Evolutionary conservation across 2,888 invertebrate genomes (phyloP).

Genomic region (Andrena marginata): DNA sequence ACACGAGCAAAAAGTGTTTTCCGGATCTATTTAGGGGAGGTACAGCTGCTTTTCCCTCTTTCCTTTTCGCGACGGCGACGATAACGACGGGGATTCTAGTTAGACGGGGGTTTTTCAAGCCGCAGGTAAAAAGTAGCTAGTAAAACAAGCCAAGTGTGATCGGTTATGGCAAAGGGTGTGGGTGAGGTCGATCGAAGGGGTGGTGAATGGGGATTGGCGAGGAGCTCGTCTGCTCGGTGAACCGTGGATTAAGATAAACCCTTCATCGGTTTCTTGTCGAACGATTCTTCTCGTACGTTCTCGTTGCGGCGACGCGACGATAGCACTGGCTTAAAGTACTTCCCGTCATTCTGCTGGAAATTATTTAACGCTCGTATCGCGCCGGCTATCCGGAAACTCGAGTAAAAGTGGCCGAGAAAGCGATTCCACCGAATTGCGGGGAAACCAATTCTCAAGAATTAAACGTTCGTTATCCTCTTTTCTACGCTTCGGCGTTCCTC

Average conservation of each 20-base stretch:
- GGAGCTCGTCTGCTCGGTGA: constrained; percentile 82
- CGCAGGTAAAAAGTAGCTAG: constrained; percentile 72
- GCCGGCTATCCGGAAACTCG: neutral
- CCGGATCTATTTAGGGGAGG: neutral
- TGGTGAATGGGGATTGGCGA: constrained; percentile 69
- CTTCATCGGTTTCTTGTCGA: constrained; percentile 83
- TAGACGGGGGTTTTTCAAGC: constrained; percentile 44
- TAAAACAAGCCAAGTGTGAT: constrained; percentile 82
- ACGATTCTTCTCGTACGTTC: constrained; percentile 77
- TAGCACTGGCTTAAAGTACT: constrained; percentile 69
- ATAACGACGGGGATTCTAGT: constrained; percentile 23
- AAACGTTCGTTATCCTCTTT: constrained; percentile 39
- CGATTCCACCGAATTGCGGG: constrained; percentile 16
- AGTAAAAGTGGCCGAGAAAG: constrained; percentile 24
- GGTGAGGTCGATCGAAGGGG: constrained; percentile 68
- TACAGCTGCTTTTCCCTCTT: neutral
- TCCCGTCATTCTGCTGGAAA: constrained; percentile 61
- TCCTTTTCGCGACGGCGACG: neutral
- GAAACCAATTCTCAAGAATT: constrained; percentile 5
- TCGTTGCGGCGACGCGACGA: constrained; percentile 62
- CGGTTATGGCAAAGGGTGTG: constrained; percentile 77
- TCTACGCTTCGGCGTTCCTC: constrained; percentile 28
- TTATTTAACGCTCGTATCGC: constrained; percentile 65
- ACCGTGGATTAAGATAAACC: constrained; percentile 85
- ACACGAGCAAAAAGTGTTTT: neutral